These are phyloP conservation scores for Nomada goodeniana DNA, from an alignment of 2,888 invertebrate genomes.

Conservation along the genomic window DNA sequence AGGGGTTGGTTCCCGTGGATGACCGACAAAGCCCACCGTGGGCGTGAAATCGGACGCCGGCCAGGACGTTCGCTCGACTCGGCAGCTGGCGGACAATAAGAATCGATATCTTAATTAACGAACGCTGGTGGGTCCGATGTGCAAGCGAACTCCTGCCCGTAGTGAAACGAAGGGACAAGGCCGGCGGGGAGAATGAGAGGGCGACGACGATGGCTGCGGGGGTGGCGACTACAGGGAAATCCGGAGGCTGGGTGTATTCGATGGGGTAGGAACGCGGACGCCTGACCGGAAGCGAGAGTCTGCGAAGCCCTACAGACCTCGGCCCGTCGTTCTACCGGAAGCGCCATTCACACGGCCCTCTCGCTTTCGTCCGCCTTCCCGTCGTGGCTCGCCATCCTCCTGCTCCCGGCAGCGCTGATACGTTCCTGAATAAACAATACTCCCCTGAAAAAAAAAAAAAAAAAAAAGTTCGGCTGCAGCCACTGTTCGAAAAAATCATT, in stretches of 20 bases:
- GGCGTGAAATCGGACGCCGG: constrained; percentile 72
- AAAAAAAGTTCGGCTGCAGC: constrained; percentile 35
- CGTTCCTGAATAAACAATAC: constrained; percentile 83
- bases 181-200: constrained; percentile 42
- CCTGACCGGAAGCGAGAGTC: constrained; percentile 84
- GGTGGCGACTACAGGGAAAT: constrained; percentile 69
- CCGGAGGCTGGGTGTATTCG: constrained; percentile 76
- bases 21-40: constrained; percentile 67
- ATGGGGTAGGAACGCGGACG: constrained; percentile 79
- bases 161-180: constrained; percentile 61
- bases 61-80: constrained; percentile 77
- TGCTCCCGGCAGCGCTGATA: constrained; percentile 77
- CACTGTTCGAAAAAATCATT: constrained; percentile 65
- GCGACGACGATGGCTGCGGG: constrained; percentile 26
- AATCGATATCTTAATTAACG: constrained; percentile 85
- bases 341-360: constrained; percentile 83
- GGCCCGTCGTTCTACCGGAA: constrained; percentile 83
- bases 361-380: constrained; percentile 78
- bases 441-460: constrained; percentile 69
- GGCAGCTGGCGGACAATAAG: constrained; percentile 79
- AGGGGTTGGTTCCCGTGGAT: constrained; percentile 62
- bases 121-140: constrained; percentile 75
- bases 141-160: constrained; percentile 65
- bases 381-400: constrained; percentile 66
- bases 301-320: constrained; percentile 82